A percentile compares a stretch with the other conserved stretches of the same genome.
phyloP scores from a whole-genome alignment of 2,888 invertebrate species.

The Drosophila borborema region DNA sequence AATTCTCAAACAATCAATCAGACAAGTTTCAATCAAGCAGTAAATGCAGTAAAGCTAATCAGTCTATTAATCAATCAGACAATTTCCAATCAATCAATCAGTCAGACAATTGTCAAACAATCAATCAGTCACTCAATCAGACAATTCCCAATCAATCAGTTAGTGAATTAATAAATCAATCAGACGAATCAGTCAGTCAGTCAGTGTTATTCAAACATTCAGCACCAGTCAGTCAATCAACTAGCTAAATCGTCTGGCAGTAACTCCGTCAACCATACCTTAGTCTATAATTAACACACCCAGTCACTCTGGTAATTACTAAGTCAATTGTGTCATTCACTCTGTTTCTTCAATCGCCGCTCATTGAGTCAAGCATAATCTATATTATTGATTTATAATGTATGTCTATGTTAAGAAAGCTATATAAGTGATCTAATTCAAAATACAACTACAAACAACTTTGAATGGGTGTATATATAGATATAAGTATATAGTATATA shows the following conservation, averaged over 20 bases:
- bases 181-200: neutral
- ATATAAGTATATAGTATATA: neutral
- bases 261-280: neutral
- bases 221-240: neutral
- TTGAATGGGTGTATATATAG: neutral
- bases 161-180: neutral
- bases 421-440: slow-evolving; percentile 6
- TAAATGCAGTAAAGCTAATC: neutral
- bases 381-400: neutral
- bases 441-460: neutral
- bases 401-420: neutral
- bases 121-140: neutral
- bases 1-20: neutral
- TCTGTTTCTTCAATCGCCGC: neutral
- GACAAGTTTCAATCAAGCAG: neutral
- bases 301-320: neutral
- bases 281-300: no score
- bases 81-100: no score
- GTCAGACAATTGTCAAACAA: neutral
- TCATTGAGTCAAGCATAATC: neutral
- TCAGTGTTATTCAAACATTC: no score
- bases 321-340: neutral
- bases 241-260: no score
- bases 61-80: neutral
- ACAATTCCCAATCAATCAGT: no score